Base-by-base conservation (phyloP, 2,888 invertebrate species). In the Ypsolopha sequella region DNA sequence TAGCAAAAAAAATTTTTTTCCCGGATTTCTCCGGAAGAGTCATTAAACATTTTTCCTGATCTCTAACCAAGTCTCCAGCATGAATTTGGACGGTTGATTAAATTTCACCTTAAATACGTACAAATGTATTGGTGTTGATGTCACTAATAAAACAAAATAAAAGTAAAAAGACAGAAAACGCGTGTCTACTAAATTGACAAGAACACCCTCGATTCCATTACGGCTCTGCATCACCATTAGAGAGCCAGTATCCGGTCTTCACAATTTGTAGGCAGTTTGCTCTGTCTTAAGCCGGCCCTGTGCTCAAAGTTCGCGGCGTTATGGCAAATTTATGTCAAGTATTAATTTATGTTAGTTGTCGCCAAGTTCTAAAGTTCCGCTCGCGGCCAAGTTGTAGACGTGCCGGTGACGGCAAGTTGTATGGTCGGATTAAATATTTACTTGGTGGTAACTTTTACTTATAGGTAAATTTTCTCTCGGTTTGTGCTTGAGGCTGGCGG, bases 251-350 rank as follows among this genome's bases (percentile, higher is more conserved):
- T 77, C 80, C 77, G 75, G 73, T 68, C 58, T 58, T 62, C 24
- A 50, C 65, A 75, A 79, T 80, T 80, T 79, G 77, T 76, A 75
- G 72, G 63, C 68, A 70, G 48, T 50, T 48, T 41, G 50, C 73
- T 70, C 67, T 76, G 76, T 77, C 78, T 77, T 66, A 62, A 66
- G 62, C 63, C 70, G 62, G 69, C 72, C 72, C 70, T 69, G 61
- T 61, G 58, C 61, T 66, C 73, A 73, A 81, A 79, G 74, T 55
- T 52, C 44, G 66, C 66, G 64, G 70, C 74, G 76, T 80, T 80
- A 82, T 84, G 84, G 84, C 82, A 82, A 84, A 86, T 85, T 85
- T 80, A 84, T 82, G 85, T 80, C 85, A 81, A 82, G 81, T 81
- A 86, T 84, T 85, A 85, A 85, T 84, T 85, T 80, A 82, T 73